Conservation (phyloP, 2,888 invertebrate genomes). For the Hypercompe scribonia region DNA sequence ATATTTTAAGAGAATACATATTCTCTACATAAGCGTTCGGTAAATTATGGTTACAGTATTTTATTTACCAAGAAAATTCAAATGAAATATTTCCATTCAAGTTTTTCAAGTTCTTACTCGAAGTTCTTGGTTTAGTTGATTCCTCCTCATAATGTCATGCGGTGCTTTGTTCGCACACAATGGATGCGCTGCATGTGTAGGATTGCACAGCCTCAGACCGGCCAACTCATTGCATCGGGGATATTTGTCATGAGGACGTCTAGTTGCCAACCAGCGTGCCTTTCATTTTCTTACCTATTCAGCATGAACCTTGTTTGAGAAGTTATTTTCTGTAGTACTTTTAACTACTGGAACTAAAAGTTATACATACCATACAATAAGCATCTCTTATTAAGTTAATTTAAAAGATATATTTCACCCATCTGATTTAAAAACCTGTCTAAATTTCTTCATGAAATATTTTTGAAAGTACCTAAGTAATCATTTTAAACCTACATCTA, state of each 20-base stretch:
- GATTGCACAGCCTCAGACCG: slow-evolving; percentile 73
- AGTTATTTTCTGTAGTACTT: slow-evolving; percentile 18
- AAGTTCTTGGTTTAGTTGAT: slow-evolving; percentile 73
- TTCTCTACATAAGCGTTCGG: slow-evolving; percentile 50
- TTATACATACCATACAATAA: background rate
- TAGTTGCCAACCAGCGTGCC: slow-evolving; percentile 51
- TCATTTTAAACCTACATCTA: no score
- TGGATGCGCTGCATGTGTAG: slow-evolving; percentile 72
- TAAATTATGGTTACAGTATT: slow-evolving; percentile 53
- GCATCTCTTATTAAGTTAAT: background rate
- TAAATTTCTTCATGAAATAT: background rate
- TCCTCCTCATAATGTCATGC: slow-evolving; percentile 71
- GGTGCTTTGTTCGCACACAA: slow-evolving; percentile 79
- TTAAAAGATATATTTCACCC: background rate
- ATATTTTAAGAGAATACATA: slow-evolving; percentile 32
- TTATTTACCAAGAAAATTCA: slow-evolving; percentile 68
- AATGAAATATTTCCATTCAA: slow-evolving; percentile 77
- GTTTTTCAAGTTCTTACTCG: slow-evolving; percentile 77
- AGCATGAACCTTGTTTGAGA: slow-evolving; percentile 44
- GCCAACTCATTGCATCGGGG: slow-evolving; percentile 69
- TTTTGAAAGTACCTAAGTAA: background rate
- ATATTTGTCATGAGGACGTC: slow-evolving; percentile 70
- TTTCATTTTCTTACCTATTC: slow-evolving; percentile 63
- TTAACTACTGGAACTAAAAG: background rate
- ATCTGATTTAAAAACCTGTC: background rate